Evolutionary conservation across 2,797 vertebrate species (phyloP), one percentile per base, ranked within the genome.

Genomic region (Gymnothorax reevesii): DNA sequence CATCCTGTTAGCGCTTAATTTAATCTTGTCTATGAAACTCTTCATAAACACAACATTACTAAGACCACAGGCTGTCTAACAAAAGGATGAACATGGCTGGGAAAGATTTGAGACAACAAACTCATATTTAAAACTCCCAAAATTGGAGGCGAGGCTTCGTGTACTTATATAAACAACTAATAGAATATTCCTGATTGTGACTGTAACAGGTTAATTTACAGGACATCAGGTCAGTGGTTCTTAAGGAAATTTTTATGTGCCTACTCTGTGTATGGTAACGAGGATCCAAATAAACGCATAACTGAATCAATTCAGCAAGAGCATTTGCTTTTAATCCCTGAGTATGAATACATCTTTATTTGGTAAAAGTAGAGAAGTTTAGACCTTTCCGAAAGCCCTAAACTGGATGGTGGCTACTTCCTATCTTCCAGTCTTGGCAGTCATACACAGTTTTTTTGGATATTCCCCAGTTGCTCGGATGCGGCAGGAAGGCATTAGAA

Each of bases 121-220:
- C 52, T 71, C 49, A 57, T 69, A 42, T 49, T 57, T 75, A 86
- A 86, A 33, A 42, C 71, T 49, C n/a, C 25, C 15, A 83, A 33
- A n/a, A 25, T 17, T 27, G 79, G 79, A 82, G n/a, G 9, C 15
- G 57, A 27, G 69, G 25, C 33, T 27, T 27, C 13, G n/a, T 73
- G 33, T 22, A 52, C 52, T n/a, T n/a, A 55, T 49, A 54, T 10
- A 82, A 55, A 57, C n/a, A 17, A 9, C 79, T 52, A 80, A 80
- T 55, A 80, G n/a, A 49, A 75, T 15, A 55, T 13, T 22, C 54
- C 13, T n/a, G 57, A 12, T 59, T 54, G 2, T 59, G 25, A 55
- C 2, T 10, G 17, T 27, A 73, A 60, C 54, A 82, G 17, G 7
- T 0, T n/a, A 20, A 55, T 57, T 27, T 60, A 66, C 7, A 7